Evolutionary conservation across 2,888 invertebrate species (phyloP), one percentile per base, ranked within the genome.

Genomic region (Cabera pusaria): DNA sequence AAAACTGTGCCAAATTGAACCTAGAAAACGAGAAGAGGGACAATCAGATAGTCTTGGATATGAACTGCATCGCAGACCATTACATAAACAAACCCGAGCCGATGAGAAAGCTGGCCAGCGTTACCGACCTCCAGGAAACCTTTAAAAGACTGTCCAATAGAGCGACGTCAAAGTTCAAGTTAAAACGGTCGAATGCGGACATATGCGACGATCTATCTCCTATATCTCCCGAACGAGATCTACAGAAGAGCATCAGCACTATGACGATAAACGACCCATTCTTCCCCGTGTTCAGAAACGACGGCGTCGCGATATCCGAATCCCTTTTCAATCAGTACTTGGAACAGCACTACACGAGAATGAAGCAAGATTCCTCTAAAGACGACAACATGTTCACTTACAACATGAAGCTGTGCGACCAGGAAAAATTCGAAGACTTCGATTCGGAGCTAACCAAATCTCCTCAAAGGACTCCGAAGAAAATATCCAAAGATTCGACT

Each of bases 201-300:
- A 27, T 67, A 0, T 62, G 68, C 19, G 77, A 77, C n/a, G 77
- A 82, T 19, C 40, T 62, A 14, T 63, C 72, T 0, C 72, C 75
- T 1, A 70, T 8, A 0, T 19, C 17, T 0, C 75, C 78, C 1
- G 84, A 84, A 25, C 64, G 64, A 2, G 52, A 61, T n/a, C 44
- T 71, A 17, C 42, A 61, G 1, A 80, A 80, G 39, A 84, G 76
- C 24, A 80, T 83, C 18, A 89, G 90, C 36, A 92, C 91, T 12
- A 91, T 93, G 65, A 95, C 95, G 0, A 94, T 96, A 33, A 92
- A 93, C 23, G 96, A 96, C 74, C 96, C 96, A 1, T 90, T 90
- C 42, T 94, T 93, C 84, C 96, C 96, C 0, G 92, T 95, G 9
- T 94, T 95, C 56, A 92, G 93, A 61, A 90, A 90, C 41, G 93